These are phyloP conservation scores for Mya arenaria DNA, from an alignment of 1,140 invertebrate species.

Conservation along the genomic window DNA sequence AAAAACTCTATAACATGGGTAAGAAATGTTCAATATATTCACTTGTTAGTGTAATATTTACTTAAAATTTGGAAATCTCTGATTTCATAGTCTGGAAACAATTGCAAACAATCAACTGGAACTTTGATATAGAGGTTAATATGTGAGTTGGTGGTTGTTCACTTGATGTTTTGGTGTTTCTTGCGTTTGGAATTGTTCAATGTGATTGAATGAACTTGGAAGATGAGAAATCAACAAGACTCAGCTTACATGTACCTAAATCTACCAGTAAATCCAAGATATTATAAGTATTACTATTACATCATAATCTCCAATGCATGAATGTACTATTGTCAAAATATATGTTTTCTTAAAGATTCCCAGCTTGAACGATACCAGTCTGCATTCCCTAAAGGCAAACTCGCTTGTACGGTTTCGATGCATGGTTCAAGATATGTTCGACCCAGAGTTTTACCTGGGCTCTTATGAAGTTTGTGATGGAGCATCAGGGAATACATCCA, in stretches of 20 bases:
- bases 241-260: not conserved
- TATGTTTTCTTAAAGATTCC: slow-evolving; percentile 83
- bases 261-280: not conserved
- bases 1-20: slow-evolving; percentile 68
- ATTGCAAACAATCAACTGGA: not conserved
- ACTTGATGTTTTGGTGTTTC: not conserved
- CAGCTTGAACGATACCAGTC: slow-evolving; percentile 86
- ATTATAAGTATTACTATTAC: not conserved
- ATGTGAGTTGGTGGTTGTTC: not conserved
- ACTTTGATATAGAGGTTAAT: no score
- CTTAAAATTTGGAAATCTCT: not conserved
- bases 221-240: not conserved
- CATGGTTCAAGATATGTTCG: slow-evolving; percentile 96
- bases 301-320: not conserved
- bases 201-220: not conserved
- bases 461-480: slow-evolving; percentile 85
- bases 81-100: not conserved
- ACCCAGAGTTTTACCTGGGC: slow-evolving; percentile 93
- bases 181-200: not conserved
- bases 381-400: slow-evolving; percentile 86
- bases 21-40: slow-evolving; percentile 47
- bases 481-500: slow-evolving; percentile 58
- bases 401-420: slow-evolving; percentile 91
- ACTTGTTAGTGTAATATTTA: not conserved
- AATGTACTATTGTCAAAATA: not conserved